phyloP scores from a whole-genome alignment of 2,797 vertebrate species.

The Craterocephalus amniculus region DNA sequence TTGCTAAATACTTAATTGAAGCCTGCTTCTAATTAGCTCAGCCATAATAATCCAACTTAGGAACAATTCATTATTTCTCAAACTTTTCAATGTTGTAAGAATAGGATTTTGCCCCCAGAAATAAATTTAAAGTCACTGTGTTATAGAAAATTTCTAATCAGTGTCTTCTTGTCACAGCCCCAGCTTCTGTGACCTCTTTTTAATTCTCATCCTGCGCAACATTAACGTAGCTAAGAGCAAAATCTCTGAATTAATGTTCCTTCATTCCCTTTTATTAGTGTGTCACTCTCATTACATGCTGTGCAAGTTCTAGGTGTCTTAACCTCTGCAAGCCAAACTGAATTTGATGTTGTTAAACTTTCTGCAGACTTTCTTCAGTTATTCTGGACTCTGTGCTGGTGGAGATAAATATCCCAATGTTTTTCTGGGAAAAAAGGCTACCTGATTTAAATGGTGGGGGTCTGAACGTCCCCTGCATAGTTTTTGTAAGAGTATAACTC shows the following conservation, averaged over 20 bases:
- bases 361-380: constrained; percentile 52
- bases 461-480: constrained; percentile 66
- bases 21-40: constrained; percentile 78
- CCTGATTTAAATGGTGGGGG: constrained; percentile 54
- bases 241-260: constrained; percentile 70
- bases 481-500: constrained; percentile 75
- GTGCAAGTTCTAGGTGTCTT: constrained; percentile 54
- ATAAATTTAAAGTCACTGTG: constrained; percentile 65
- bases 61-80: constrained; percentile 71
- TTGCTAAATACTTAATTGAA: constrained; percentile 82
- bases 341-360: constrained; percentile 52
- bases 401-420: constrained; percentile 61
- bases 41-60: constrained; percentile 74
- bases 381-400: constrained; percentile 44
- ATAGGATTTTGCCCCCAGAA: constrained; percentile 63
- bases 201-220: constrained; percentile 72
- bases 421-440: constrained; percentile 57
- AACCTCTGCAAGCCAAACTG: constrained; percentile 59
- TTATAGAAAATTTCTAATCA: constrained; percentile 68
- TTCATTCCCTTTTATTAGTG: constrained; percentile 55
- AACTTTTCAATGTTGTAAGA: constrained; percentile 67
- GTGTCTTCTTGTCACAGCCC: constrained; percentile 69
- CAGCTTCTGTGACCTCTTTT: constrained; percentile 73
- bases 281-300: constrained; percentile 72
- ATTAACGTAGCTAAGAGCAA: constrained; percentile 73